A percentile compares a stretch with the other conserved stretches of the same genome.
Conservation (phyloP, 2,797 vertebrate genomes). For the Urophycis tenuis region DNA sequence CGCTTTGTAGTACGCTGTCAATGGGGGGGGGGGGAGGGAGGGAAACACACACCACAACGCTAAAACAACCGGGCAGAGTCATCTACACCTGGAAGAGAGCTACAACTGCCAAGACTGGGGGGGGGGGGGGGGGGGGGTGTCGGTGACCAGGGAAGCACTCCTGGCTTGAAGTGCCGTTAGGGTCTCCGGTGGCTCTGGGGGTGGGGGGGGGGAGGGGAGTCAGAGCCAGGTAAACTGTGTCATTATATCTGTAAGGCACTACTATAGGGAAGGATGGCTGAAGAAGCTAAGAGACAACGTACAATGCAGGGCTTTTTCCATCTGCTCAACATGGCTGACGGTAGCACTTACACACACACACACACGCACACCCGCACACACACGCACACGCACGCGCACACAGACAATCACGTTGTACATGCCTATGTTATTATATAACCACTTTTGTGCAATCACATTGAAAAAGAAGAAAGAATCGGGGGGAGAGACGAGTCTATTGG, state of each 20-base stretch:
- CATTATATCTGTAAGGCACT: slow-evolving; percentile 97
- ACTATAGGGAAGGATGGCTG: slow-evolving; percentile 82
- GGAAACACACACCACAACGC: neutral
- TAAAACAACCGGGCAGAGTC: slow-evolving; percentile 50
- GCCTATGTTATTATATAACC: slow-evolving; percentile 85
- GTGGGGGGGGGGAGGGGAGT: slow-evolving; percentile 59
- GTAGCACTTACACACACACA: slow-evolving; percentile 54
- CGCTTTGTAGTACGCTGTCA: slow-evolving; percentile 36
- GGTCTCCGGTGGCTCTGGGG: slow-evolving; percentile 71
- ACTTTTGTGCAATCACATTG: slow-evolving; percentile 91
- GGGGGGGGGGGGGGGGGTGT: slow-evolving; percentile 19
- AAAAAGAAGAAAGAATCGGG: slow-evolving; percentile 52
- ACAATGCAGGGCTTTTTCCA: slow-evolving; percentile 1
- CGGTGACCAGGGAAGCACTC: slow-evolving; percentile 55
- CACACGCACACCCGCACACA: slow-evolving; percentile 55
- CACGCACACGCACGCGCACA: slow-evolving; percentile 52
- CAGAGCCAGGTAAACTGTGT: slow-evolving; percentile 82
- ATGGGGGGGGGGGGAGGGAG: too few relatives aligned
- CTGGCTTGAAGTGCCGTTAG: slow-evolving; percentile 51
- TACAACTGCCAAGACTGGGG: slow-evolving; percentile 35
- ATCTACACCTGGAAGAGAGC: slow-evolving; percentile 71
- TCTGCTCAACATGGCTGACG: slow-evolving; percentile 2
- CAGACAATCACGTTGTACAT: slow-evolving; percentile 88
- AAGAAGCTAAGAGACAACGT: slow-evolving; percentile 64
- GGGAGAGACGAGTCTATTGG: slow-evolving; percentile 80